These are phyloP conservation scores for Leptopilina clavipes DNA, from an alignment of 1,140 invertebrate species.

Conservation along the genomic window DNA sequence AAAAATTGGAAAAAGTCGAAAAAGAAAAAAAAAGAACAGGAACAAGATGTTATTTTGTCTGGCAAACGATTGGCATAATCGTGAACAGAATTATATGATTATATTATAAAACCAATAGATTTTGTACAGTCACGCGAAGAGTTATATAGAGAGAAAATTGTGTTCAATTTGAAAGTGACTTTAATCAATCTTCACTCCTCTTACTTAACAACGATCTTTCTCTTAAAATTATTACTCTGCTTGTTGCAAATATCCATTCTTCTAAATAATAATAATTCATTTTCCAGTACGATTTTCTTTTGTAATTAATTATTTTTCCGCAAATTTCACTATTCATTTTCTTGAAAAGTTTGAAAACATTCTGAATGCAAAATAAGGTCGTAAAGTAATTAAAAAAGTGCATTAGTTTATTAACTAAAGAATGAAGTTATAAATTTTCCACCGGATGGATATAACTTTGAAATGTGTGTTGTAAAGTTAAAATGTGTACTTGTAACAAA, in stretches of 20 bases:
- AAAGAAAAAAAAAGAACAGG: neutral
- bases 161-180: constrained; percentile 16
- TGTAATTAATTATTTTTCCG: no score
- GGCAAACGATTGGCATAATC: neutral
- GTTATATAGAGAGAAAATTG: neutral
- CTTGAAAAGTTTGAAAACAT: no score
- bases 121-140: constrained; percentile 4
- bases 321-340: no score
- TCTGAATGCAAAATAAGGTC: neutral
- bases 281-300: no score
- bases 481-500: neutral
- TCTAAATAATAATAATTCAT: no score
- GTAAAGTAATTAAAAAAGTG: neutral
- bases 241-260: neutral
- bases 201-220: neutral
- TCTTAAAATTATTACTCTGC: neutral
- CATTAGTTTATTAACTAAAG: neutral
- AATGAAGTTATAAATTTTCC: constrained; percentile 12
- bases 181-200: constrained; percentile 16
- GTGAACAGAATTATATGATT: neutral
- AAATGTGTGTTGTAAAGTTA: neutral
- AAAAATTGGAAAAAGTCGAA: no score
- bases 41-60: neutral
- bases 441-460: neutral
- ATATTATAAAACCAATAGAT: neutral